These are phyloP conservation scores for Natator depressus DNA, from an alignment of 2,113 vertebrate genomes.

Conservation along the genomic window DNA sequence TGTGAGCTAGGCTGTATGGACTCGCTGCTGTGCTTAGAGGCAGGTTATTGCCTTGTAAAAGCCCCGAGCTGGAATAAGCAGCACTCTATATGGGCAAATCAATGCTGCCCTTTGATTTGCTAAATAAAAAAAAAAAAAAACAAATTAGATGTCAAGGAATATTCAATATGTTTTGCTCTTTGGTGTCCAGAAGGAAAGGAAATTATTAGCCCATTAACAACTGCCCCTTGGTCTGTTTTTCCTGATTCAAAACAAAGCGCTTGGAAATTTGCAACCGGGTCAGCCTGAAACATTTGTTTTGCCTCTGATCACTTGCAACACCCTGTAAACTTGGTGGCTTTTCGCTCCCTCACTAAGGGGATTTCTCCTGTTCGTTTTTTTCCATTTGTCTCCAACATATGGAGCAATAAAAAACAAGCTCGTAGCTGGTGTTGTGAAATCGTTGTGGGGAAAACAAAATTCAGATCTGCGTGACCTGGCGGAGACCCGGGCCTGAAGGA, in stretches of 20 bases:
- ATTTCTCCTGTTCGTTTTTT: neutral
- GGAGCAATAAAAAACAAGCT: slow-evolving; percentile 26
- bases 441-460: neutral
- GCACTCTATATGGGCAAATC: neutral
- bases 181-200: slow-evolving; percentile 52
- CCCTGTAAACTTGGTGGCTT: slow-evolving; percentile 62
- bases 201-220: slow-evolving; percentile 57
- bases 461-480: neutral
- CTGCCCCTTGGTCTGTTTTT: slow-evolving; percentile 45
- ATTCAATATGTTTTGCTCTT: slow-evolving; percentile 44
- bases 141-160: neutral
- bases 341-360: neutral
- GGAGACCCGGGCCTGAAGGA: slow-evolving; percentile 43
- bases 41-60: slow-evolving; percentile 60
- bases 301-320: slow-evolving; percentile 56
- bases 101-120: neutral
- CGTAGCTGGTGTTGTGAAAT: neutral
- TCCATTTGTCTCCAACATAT: slow-evolving; percentile 37
- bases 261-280: slow-evolving; percentile 5
- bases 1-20: neutral
- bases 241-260: neutral
- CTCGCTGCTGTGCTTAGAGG: neutral
- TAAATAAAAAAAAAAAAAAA: neutral
- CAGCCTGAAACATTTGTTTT: slow-evolving; percentile 54
- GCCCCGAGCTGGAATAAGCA: neutral